Base-by-base conservation (phyloP, 2,797 vertebrate genomes). In the Chaetodon trifasciatus region DNA sequence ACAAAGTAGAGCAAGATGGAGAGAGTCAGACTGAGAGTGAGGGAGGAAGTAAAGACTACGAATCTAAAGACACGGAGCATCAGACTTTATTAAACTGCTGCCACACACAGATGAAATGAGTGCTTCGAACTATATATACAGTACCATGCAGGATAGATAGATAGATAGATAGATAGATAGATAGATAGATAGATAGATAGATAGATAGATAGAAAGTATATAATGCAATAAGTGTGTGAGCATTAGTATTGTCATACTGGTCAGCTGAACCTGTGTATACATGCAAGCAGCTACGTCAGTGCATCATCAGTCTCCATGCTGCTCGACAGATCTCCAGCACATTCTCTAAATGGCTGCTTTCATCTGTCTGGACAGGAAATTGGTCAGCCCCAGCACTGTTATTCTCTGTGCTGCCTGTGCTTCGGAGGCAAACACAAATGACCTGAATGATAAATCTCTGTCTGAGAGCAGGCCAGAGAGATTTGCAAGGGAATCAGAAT, bases 361-460 rank as follows among this genome's bases (percentile, higher is more conserved):
- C 24, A 75, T 72, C 62, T 78, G 53, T 76, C 72, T 46, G 35
- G 67, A 69, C 50, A 76, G 76, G 56, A 56, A 42, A 76, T 37
- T 70, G 61, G 68, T 81, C 68, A 47, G 61, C 52, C 10, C 28
- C 53, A 17, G 35, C 15, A 13, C 24, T 49, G 17, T 37, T 60
- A n/a, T 47, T 69, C 37, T 72, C 50, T 44, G 46, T n/a, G 39
- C 39, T 57, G 44, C 16, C 42, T 50, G 60, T 4, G 0, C 65
- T 70, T 55, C 47, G n/a, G 46, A 42, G 49, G 23, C 2, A 4
- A 72, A 76, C 69, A 70, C 44, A 70, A 79, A 56, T 44, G 16
- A 65, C 5, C 21, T 23, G 40, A 50, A 52, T 49, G 56, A n/a
- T 4, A 60, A 50, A 21, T 37, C 5, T n/a, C 39, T 35, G 37